A percentile compares a stretch with the other conserved stretches of the same genome.
Conservation (phyloP, 2,113 vertebrate genomes). For the Calonectris borealis region DNA sequence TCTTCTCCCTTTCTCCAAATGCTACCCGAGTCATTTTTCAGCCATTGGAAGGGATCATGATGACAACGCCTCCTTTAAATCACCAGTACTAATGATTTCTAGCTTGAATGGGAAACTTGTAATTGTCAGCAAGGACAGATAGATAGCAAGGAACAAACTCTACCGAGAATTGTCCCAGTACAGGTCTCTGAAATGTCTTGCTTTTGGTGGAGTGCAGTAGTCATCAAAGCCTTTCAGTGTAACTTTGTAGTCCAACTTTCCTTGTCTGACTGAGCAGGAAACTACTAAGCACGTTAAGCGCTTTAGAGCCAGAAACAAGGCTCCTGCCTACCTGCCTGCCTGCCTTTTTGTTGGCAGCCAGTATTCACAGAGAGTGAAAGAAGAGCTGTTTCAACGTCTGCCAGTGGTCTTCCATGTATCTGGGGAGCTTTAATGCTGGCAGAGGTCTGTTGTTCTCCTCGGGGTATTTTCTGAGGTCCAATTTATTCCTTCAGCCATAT, state of each 20-base stretch:
- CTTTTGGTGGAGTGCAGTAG: not conserved
- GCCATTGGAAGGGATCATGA: not conserved
- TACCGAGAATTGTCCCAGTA: not conserved
- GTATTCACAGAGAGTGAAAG: not conserved
- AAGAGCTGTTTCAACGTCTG: not conserved
- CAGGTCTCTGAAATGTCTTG: not conserved
- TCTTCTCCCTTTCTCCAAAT: not conserved
- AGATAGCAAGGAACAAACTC: not conserved
- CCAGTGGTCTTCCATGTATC: not conserved
- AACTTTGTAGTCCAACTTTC: not conserved
- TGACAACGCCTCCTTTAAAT: not conserved
- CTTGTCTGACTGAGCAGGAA: not conserved
- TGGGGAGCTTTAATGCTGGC: not conserved
- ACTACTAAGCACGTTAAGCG: rapidly evolving
- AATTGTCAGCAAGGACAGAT: not conserved
- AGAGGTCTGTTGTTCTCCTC: not conserved
- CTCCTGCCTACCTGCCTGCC: not conserved
- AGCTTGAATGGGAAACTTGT: not conserved
- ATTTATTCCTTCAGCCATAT: not conserved
- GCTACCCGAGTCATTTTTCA: not conserved
- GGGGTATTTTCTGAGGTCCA: not conserved
- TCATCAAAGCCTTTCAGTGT: not conserved
- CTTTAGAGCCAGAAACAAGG: not conserved
- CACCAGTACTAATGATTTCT: not conserved
- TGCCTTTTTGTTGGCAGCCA: not conserved